These are phyloP conservation scores for Hormaphis cornu DNA, from an alignment of 1,140 invertebrate genomes.

Conservation along the genomic window DNA sequence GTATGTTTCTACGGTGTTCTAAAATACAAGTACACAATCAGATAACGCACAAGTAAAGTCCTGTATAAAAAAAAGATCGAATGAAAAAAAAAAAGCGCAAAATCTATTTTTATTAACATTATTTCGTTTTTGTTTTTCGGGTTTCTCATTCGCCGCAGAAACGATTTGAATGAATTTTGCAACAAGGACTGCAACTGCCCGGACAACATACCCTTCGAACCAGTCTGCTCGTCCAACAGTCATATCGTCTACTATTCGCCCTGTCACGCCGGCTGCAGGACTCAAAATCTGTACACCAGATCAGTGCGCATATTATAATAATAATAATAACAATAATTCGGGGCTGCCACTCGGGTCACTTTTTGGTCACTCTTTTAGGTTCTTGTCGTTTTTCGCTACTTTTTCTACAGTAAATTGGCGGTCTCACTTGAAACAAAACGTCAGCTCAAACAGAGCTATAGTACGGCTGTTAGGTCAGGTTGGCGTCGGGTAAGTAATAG, in stretches of 20 bases:
- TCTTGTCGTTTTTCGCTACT: too few relatives aligned
- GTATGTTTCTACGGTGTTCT: conserved; percentile 16
- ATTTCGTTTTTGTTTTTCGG: background rate
- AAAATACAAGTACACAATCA: conserved; percentile 25
- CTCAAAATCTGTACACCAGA: conserved; percentile 3
- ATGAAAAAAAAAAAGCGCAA: background rate
- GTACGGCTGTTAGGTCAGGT: too few relatives aligned
- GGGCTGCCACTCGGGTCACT: too few relatives aligned
- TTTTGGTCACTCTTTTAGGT: too few relatives aligned
- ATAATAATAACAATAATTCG: too few relatives aligned
- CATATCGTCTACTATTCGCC: conserved; percentile 31
- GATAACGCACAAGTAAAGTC: background rate
- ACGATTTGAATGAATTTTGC: background rate
- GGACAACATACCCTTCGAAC: conserved; percentile 21
- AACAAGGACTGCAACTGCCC: conserved; percentile 29
- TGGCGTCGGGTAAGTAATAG: too few relatives aligned
- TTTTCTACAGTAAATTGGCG: too few relatives aligned
- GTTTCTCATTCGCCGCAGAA: too few relatives aligned
- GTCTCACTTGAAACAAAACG: too few relatives aligned
- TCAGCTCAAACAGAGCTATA: too few relatives aligned
- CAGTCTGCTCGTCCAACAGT: conserved; percentile 24
- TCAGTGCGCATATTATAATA: background rate
- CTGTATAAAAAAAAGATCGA: background rate
- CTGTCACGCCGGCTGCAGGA: conserved; percentile 31
- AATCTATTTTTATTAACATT: background rate